Percentiles rank a stretch among this genome's conserved stretches.
These are phyloP conservation scores for Remorina albescens DNA, from an alignment of 2,797 vertebrate species.

Conservation along the genomic window DNA sequence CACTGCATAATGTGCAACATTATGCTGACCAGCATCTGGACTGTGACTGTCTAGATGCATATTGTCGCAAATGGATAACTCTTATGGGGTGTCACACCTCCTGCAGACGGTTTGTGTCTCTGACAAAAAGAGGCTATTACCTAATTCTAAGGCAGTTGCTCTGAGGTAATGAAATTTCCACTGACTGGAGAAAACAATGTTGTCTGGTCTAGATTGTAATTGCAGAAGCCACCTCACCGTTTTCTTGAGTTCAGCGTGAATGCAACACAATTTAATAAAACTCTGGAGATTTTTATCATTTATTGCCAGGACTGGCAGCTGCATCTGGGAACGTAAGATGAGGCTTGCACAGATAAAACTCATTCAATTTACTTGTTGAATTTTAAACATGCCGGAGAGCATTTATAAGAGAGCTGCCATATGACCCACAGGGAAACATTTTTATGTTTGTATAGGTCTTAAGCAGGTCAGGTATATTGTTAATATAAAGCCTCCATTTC, in stretches of 20 bases:
- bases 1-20: conserved; percentile 60
- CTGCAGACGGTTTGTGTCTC: conserved; percentile 70
- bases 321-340: conserved; percentile 61
- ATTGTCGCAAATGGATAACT: conserved; percentile 79
- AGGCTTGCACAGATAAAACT: conserved; percentile 76
- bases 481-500: conserved; percentile 70
- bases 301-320: conserved; percentile 78
- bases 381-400: conserved; percentile 72
- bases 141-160: conserved; percentile 80
- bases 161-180: conserved; percentile 87
- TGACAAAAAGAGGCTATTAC: conserved; percentile 84
- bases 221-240: conserved; percentile 75
- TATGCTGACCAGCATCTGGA: conserved; percentile 71
- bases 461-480: conserved; percentile 59
- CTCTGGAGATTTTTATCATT: conserved; percentile 84
- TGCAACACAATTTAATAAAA: conserved; percentile 81
- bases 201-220: conserved; percentile 80
- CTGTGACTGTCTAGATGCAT: conserved; percentile 59
- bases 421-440: conserved; percentile 54
- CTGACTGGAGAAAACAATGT: conserved; percentile 85
- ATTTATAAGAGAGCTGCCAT: conserved; percentile 56
- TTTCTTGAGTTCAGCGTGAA: conserved; percentile 78
- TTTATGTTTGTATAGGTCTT: conserved; percentile 49
- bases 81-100: conserved; percentile 75
- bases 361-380: conserved; percentile 81